Base-by-base conservation (phyloP, 2,797 vertebrate species). In the Chanos chanos region DNA sequence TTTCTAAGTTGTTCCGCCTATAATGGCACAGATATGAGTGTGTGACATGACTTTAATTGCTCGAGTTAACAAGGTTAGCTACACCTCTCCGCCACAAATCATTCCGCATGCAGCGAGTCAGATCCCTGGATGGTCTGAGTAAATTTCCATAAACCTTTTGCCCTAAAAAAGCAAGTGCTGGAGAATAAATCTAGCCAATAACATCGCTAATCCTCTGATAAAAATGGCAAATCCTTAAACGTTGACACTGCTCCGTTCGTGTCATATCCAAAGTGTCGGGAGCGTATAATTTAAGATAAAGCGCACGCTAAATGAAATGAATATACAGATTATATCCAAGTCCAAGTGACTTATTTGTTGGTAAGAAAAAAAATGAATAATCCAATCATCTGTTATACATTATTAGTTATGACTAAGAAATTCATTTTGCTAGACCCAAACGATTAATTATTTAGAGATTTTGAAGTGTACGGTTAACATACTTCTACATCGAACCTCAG, bases 41-140 rank as follows among this genome's bases (percentile, higher is more conserved):
- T 81, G 78, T 82, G 81, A 85, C 81, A 81, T 79, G 78, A 81
- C 83, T 86, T 87, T 88, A 88, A 89, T 86, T 87, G 81, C 66
- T 67, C 68, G 77, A 85, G 78, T 87, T 86, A 85, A 87, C 83
- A 84, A 86, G 82, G 83, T 84, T 81, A 86, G 78, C 77, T 79
- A 67, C 65, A 75, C 79, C 80, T 64, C 31, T 67, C 71, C 77
- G 78, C n/a, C n/a, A n/a, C n/a, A 70, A 77, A 82, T 62, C 77
- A 66, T 7, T 21, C 72, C 15, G 72, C 54, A 53, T n/a, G n/a
- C n/a, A n/a, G n/a, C 74, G 80, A 77, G 83, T 84, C 77, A 81
- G 67, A 71, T 72, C 34, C 58, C 73, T 57, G 64, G 66, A 76
- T 80, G 79, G 87, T 83, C 75, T 81, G 68, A 81, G 79, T 73